Evolutionary conservation across 2,888 invertebrate species (phyloP), one percentile per base, ranked within the genome.

Genomic region (Periphyllus acericola): DNA sequence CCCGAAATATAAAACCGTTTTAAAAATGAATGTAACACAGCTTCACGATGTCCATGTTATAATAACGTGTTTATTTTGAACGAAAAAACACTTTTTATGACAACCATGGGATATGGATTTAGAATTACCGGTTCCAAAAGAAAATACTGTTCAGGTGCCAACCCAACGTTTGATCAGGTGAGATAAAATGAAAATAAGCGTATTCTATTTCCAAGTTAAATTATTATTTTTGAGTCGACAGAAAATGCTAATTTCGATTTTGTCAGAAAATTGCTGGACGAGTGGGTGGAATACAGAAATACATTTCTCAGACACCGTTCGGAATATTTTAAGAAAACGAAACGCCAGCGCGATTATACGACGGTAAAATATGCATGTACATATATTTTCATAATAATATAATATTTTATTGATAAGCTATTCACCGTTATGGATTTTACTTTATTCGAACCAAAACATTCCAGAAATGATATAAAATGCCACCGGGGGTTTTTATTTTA

Each of bases 221-320:
- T 3, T n/a, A 9, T 3, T n/a, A 9, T 80, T 66, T 80, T 60
- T n/a, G 9, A 17, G 9, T n/a, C n/a, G 1, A n/a, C 4, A 8
- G 36, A 79, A 60, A n/a, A 79, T 60, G n/a, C n/a, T 66, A 66
- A 80, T 80, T 80, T 66, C 1, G n/a, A 80, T 66, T 66, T 80
- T 4, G 4, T 36, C n/a, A 19, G 1, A 36, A 80, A 3, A 60
- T 34, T 0, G 34, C 19, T 17, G 36, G 19, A 40, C 19, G n/a
- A 36, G 29, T 66, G 36, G 80, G 40, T 19, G 17, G 79, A 79
- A 79, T 76, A 34, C 3, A 80, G 14, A 80, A 66, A 40, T 66
- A 40, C 3, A 36, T 66, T 80, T 80, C 40, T 8, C 36, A 60
- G 36, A 40, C 40, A 36, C 11, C 0, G 29, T 80, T 9, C 21